Evolutionary conservation across 1,140 invertebrate genomes (phyloP), one percentile per base, ranked within the genome.

Genomic region (Tetragonula clypearis): DNA sequence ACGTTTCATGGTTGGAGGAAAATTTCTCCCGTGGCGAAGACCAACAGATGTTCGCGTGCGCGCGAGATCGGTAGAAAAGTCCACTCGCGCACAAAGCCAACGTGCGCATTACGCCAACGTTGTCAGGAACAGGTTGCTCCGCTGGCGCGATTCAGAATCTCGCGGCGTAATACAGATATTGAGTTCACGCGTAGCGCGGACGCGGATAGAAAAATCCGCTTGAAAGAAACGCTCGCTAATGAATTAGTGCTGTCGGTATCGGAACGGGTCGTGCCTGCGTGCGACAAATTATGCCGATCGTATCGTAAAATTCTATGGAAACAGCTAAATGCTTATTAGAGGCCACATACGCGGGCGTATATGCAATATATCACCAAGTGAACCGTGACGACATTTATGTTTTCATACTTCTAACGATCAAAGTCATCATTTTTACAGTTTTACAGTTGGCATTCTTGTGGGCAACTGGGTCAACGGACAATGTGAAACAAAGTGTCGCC

Each of bases 371-470:
- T 84, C 82, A 79, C 41, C 76, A 69, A 58, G 41, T 79, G 82
- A 84, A 84, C 82, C 82, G 82, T 84, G 41, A 72, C 82, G 82
- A 84, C 82, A 84, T 84, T 84, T 79, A 84, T 84, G 68, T 84
- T 84, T 84, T 84, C 82, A 84, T 84, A 84, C 82, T 72, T 79
- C 75, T 26, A 84, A 79, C 82, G 66, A 84, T 79, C 82, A 71
- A 72, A 79, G 82, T 84, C 82, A 79, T 79, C 82, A 62, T 79
- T 79, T 84, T 84, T 84, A 71, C 65, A 11, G 19, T 49, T 55
- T 65, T 35, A 30, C 56, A 23, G 15, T 35, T 84, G 76, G 77
- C 76, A 84, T 84, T 84, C 82, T 72, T 62, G 55, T 1, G 8
- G 69, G 53, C 72, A 84, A 84, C 41, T 84, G 82, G 82, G 82